Base-by-base conservation (phyloP, 1,140 invertebrate species). In the Drosophila mojavensis region DNA sequence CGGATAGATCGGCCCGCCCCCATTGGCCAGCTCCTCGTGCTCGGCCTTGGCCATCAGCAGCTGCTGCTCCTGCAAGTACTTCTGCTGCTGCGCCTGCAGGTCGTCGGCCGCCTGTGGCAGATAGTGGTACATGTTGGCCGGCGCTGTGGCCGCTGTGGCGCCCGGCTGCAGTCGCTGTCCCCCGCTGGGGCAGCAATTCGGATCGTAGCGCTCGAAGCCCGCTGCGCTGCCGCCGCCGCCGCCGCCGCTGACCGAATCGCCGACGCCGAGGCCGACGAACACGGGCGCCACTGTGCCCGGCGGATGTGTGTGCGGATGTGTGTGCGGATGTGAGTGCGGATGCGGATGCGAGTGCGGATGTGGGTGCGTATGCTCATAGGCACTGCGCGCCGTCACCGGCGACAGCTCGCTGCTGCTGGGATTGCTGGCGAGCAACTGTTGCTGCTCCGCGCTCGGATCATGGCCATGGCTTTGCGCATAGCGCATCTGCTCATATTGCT, bases 151-250 rank as follows among this genome's bases (percentile, higher is more conserved):
- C 7, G 75, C 75, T 7, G 76, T 30, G 28, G 26, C 28, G 7
- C 51, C 54, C 5, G 75, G 26, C 0, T n/a, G 64, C 41, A 81
- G 78, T 48, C 93, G 92, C 51, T 92, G 78, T 5, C 66, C 70
- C 20, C 47, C 92, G 81, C 68, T 93, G 41, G 82, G 82, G 26
- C 82, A 86, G 83, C 78, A 94, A 78, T 90, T 92, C 24, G 94
- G 93, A 79, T 96, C 96, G 92, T 96, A 96, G 15, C 96, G 93
- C 81, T 97, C 96, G 91, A 96, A 97, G 0, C 95, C 94, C 93
- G 4, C 94, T 93, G 75, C 94, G 69, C 95, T 85, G 0, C 30
- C 56, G 3, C 53, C 48, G 13, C 70, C 65, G 10, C 59, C 67
- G 56, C 30, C 53, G 15, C 28, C 15, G 15, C 55, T 39, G 55